phyloP scores from a whole-genome alignment of 2,113 vertebrate species.

The Marcusenius ussheri region DNA sequence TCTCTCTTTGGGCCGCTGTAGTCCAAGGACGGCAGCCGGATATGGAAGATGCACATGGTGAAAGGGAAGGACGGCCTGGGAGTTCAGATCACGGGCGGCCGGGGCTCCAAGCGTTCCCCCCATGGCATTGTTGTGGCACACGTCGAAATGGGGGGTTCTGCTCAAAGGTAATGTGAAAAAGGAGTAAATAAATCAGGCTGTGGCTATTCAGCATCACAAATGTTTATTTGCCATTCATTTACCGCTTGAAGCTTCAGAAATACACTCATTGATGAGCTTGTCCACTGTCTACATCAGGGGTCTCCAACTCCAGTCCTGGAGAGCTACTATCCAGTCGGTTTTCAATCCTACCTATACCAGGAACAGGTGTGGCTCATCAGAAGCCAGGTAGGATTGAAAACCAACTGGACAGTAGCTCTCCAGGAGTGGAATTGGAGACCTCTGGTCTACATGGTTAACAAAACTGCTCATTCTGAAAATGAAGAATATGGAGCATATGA shows the following conservation, averaged over 20 bases:
- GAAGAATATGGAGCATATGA: background rate
- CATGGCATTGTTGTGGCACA: slow-evolving; percentile 84
- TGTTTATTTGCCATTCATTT: background rate
- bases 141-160: slow-evolving; percentile 82
- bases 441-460: background rate
- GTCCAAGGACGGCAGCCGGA: slow-evolving; percentile 72
- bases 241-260: background rate
- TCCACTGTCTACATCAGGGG: background rate
- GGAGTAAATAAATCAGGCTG: background rate
- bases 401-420: no score
- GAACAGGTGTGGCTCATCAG: no score
- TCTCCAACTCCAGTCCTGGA: no score
- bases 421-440: no score
- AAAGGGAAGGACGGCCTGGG: slow-evolving; percentile 85
- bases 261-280: background rate
- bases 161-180: slow-evolving; percentile 72
- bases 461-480: background rate
- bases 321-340: no score
- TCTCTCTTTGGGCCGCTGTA: slow-evolving; percentile 58
- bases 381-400: no score
- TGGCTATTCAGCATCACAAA: background rate
- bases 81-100: slow-evolving; percentile 89
- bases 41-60: slow-evolving; percentile 97
- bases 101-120: slow-evolving; percentile 84
- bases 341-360: no score